Base-by-base conservation (phyloP, 23 tunicate species). In the Phallusia fumigata region DNA sequence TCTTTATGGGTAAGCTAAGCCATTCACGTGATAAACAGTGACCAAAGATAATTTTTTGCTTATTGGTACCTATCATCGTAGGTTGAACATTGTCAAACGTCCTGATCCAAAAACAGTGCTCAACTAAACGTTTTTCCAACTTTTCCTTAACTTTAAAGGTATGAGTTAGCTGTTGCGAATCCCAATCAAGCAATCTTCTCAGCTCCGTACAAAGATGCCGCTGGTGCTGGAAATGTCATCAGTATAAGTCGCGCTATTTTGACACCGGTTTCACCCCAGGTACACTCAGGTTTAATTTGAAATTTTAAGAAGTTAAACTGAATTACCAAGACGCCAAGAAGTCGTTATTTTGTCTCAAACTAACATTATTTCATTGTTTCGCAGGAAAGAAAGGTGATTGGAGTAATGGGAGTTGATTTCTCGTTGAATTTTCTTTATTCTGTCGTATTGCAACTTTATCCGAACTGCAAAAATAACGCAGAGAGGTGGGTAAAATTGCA, bases 191-290 rank as follows among this genome's bases (percentile, higher is more conserved):
- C 52, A 22, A 72, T 79, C 21, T 79, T 84, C 49, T 83, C 93
- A 0, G 75, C 80, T 15, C 88, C 93, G 0, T 88, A 88, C 80
- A 73, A 78, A 28, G 93, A 88, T 75, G 87, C 84, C 11, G 84
- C 82, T 69, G 93, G 93, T 32, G 80, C 65, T 24, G 93, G 93
- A 69, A 88, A 76, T 53, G 81, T 88, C 0, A 80, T 88, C 19
- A 88, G 84, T n/a, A 79, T 88, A 28, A 86, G 90, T 51, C 90
- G 80, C 31, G 83, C 90, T 3, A 74, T 86, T 6, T 31, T 30
- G 34, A 69, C 88, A 1, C 88, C 88, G 5, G 33, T 32, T 16
- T 28, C 74, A 58, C 8, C 28, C 26, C 2, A 58, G 69, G 69
- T 58, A 24, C 26, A n/a, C n/a, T n/a, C n/a, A n/a, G n/a, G n/a